Evolutionary conservation across 2,888 invertebrate genomes (phyloP), one percentile per base, ranked within the genome.

Genomic region (Drosophila anomalata): DNA sequence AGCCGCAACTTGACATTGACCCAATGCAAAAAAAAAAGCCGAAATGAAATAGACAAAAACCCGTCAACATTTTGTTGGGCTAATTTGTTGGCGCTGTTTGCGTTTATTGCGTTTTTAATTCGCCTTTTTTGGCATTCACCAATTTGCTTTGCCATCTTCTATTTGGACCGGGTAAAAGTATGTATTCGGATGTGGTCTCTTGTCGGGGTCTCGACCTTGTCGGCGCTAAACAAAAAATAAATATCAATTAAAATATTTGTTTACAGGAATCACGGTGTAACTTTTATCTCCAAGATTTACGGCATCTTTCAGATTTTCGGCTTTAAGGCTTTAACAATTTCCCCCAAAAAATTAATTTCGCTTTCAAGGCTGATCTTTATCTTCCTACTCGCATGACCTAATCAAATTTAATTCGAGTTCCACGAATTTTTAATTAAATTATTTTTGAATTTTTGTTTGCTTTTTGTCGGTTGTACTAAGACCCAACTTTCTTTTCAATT

Each of bases 1-100:
- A 47, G 65, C 55, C 41, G 53, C 80, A 69, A 84, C 84, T 82
- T 82, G 82, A 82, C 82, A 82, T 84, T 82, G 82, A 82, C 82
- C 82, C 81, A 82, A 84, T 81, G 82, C 84, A 83, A 65, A 24
- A 24, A 22, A 22, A 22, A 22, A 24, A 69, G 31, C 55, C 48
- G 48, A 70, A 80, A 59, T 67, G 42, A 70, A 61, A 62, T 52
- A 50, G 62, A 54, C 78, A 62, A 68, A 62, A 68, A 72, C 77
- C 82, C 77, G 66, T 79, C 33, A 63, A 66, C 53, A 42, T 39
- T 59, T 75, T 58, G 73, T 41, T 54, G 36, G 31, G 66, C 73
- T 73, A 80, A 80, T 75, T 75, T 77, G 48, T 53, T 57, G 59
- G 54, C 52, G 52, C 58, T 68, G 44, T 75, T 79, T 73, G 73